A percentile compares a stretch with the other conserved stretches of the same genome.
Evolutionary conservation across 2,888 invertebrate species (phyloP).

Genomic region (Arrhopalites spinosus): DNA sequence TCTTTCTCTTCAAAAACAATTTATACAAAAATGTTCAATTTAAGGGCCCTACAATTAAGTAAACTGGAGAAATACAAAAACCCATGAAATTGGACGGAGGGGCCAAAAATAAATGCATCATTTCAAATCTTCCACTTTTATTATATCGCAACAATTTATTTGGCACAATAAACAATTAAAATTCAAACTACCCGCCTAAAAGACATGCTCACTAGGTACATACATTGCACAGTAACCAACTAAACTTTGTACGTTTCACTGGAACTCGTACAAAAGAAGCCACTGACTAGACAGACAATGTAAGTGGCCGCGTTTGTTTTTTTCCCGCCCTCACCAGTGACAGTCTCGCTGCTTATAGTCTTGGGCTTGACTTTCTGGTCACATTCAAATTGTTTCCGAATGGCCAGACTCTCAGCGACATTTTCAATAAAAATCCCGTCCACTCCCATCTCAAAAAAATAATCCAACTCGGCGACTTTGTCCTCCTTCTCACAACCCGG

Average conservation of each 20-base stretch:
- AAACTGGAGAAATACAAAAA: too few relatives aligned
- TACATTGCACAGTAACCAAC: background rate
- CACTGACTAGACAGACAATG: background rate
- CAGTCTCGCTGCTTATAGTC: too few relatives aligned
- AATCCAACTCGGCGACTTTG: slow-evolving; percentile 47
- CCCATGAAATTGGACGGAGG: too few relatives aligned
- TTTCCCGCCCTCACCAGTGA: too few relatives aligned
- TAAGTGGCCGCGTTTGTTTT: background rate
- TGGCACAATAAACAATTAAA: background rate
- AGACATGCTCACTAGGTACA: background rate
- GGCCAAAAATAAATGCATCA: too few relatives aligned
- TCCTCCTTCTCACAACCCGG: slow-evolving; percentile 41
- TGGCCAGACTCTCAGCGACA: slow-evolving; percentile 44
- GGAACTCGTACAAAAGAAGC: background rate
- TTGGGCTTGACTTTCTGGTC: background rate
- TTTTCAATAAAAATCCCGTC: slow-evolving; percentile 54
- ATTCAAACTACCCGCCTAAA: background rate
- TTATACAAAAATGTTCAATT: background rate
- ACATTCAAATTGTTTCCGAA: slow-evolving; percentile 39
- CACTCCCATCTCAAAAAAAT: slow-evolving; percentile 51
- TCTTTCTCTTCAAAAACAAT: too few relatives aligned
- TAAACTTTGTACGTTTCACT: background rate
- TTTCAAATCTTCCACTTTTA: too few relatives aligned
- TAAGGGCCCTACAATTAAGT: background rate
- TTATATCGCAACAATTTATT: too few relatives aligned